These are phyloP conservation scores for Novumbra hubbsi DNA, from an alignment of 2,797 vertebrate species.

Conservation along the genomic window DNA sequence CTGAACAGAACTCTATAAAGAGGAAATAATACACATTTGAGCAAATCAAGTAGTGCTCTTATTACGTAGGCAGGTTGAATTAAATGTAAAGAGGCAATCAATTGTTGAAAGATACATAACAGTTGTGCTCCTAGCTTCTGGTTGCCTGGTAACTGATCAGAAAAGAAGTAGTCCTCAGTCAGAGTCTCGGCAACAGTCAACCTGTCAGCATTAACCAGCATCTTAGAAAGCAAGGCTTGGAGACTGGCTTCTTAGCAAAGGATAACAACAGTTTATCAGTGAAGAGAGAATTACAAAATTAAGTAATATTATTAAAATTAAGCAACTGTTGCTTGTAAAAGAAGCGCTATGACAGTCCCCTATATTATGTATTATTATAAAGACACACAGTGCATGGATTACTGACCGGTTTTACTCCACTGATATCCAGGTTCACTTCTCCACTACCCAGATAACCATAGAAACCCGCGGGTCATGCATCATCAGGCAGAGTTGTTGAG, in stretches of 20 bases:
- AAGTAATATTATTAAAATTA: no score
- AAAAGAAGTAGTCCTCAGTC: constrained; percentile 26
- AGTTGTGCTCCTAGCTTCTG: not conserved
- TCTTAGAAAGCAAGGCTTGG: constrained; percentile 18
- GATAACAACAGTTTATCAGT: not conserved
- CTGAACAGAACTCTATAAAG: not conserved
- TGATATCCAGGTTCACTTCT: constrained; percentile 52
- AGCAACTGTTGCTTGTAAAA: no score
- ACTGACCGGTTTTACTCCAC: constrained; percentile 63
- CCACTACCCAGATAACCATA: constrained; percentile 53
- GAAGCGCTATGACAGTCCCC: no score
- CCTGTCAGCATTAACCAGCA: constrained; percentile 18
- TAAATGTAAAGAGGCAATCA: not conserved
- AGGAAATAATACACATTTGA: not conserved
- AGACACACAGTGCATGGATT: not conserved
- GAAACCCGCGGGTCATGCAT: constrained; percentile 64
- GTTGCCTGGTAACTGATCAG: not conserved
- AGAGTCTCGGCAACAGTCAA: constrained; percentile 20
- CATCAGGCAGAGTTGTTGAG: constrained; percentile 46
- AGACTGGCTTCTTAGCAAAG: constrained; percentile 22
- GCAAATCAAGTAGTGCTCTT: not conserved
- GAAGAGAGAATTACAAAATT: not conserved
- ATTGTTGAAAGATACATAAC: not conserved
- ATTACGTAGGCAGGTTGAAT: not conserved
- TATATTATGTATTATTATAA: not conserved